Conservation (phyloP, 2,888 invertebrate genomes). For the Frankliniella intonsa region DNA sequence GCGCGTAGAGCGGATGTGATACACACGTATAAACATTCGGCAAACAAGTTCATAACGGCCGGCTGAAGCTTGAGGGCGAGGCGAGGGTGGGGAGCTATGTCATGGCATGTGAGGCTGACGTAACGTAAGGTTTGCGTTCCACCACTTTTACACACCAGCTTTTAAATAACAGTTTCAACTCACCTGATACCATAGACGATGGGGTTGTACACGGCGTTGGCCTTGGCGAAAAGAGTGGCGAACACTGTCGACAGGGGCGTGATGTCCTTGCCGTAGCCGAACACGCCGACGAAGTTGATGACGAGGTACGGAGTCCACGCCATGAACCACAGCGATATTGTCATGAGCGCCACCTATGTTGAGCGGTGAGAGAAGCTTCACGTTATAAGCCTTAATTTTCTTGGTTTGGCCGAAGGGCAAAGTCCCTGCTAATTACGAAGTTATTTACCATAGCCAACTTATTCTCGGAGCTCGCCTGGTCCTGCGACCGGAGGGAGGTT, state of each 20-base stretch:
- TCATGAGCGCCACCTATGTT: constrained; percentile 74
- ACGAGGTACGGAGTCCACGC: constrained; percentile 85
- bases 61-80: too few species aligned
- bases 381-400: too few species aligned
- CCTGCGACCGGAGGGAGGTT: constrained; percentile 74
- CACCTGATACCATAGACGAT: constrained; percentile 87
- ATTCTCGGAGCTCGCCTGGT: constrained; percentile 75
- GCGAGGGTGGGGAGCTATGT: too few species aligned
- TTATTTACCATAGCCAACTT: constrained; percentile 69
- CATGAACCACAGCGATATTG: constrained; percentile 84
- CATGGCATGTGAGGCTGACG: too few species aligned
- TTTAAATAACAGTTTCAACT: too few species aligned
- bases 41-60: too few species aligned
- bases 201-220: constrained; percentile 85
- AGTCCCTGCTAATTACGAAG: too few species aligned
- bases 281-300: constrained; percentile 75
- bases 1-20: too few species aligned
- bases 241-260: constrained; percentile 79
- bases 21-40: too few species aligned
- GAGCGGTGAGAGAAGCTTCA: constrained; percentile 38
- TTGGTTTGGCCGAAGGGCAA: too few species aligned
- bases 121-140: too few species aligned
- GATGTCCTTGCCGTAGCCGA: constrained; percentile 62
- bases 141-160: too few species aligned
- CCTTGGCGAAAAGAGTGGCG: constrained; percentile 88